Conservation (phyloP, 2,113 vertebrate genomes). For the Anolis carolinensis region DNA sequence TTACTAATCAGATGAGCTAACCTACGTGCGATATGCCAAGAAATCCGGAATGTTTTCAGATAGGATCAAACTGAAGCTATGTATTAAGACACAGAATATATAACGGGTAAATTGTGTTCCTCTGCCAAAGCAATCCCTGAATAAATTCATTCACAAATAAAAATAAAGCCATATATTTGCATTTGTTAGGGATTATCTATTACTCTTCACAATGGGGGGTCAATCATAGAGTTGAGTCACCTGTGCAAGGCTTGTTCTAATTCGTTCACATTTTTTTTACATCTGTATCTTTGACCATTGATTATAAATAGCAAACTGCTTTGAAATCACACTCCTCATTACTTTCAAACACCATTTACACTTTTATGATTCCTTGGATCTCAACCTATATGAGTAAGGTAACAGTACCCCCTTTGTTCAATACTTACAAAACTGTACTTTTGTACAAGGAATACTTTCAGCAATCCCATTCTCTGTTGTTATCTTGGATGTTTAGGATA, state of each 20-base stretch:
- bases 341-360: neutral
- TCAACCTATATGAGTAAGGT: neutral
- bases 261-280: neutral
- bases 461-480: constrained; percentile 29
- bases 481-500: constrained; percentile 27
- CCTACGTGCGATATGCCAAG: no score
- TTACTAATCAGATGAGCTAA: neutral
- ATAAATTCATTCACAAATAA: neutral
- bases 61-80: neutral
- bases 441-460: neutral
- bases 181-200: neutral
- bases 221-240: neutral
- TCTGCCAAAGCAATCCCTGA: neutral
- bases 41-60: neutral
- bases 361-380: neutral
- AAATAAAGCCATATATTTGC: neutral
- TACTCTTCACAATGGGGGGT: neutral
- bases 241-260: neutral
- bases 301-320: neutral
- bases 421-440: neutral
- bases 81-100: neutral
- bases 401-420: neutral
- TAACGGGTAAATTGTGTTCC: no score
- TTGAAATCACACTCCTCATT: neutral
- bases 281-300: neutral